Evolutionary conservation across 1,140 invertebrate genomes (phyloP), one percentile per base, ranked within the genome.

Genomic region (Caenorhabditis remanei): DNA sequence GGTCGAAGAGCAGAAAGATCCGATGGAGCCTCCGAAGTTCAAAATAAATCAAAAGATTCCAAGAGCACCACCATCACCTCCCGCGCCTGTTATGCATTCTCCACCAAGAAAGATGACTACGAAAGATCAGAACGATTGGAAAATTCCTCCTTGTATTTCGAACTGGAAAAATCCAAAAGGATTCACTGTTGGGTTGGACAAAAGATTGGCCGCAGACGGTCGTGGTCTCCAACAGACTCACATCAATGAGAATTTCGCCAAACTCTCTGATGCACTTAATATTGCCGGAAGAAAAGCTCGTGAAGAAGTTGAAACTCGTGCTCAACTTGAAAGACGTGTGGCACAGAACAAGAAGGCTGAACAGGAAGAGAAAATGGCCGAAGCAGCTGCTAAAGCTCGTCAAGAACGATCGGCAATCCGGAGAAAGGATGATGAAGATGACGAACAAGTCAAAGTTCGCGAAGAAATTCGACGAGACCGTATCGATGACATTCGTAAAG

Each of bases 101-200:
- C 98, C 98, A 0, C 98, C 98, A 0, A 94, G 98, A 86, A 96
- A 99, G 93, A 96, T 98, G 0, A 98, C 98, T 7, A 97, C 98
- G 0, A 98, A 99, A 93, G 98, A 99, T 93, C 98, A 99, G 93
- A 96, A 98, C 89, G 98, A 99, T 93, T 99, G 98, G 98, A 99
- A 99, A 94, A 99, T 99, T 90, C 98, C 98, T 21, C 98, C 98
- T 0, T 99, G 98, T 92, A 98, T 99, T 89, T 98, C 97, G 16
- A 99, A 99, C 92, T 99, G 98, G 98, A 99, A 99, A 93, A 99
- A 99, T 93, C 96, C 97, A 4, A 94, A 99, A 97, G 93, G 87
- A 48, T 99, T 99, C 94, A 99, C 98, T 0, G 98, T 99, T 92
- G 98, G 98, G 0, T 93, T 99, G 87, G 98, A 99, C 93, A 99